Evolutionary conservation across 2,113 vertebrate genomes (phyloP), one percentile per base, ranked within the genome.

Genomic region (Nansenia antarctica): DNA sequence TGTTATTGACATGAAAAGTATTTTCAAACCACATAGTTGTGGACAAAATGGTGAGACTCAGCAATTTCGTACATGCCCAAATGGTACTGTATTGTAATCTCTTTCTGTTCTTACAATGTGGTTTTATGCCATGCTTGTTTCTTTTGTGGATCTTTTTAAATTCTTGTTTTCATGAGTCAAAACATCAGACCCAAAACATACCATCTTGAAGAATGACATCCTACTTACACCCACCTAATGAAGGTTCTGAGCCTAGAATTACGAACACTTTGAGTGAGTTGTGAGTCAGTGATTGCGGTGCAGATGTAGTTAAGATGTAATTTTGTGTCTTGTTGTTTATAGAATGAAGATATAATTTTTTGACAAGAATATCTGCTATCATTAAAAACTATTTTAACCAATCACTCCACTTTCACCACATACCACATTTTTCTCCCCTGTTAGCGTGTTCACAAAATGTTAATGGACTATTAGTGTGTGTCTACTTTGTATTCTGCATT

Each of bases 191-290:
- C n/a, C n/a, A n/a, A n/a, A 42, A 66, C 62, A 65, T 64, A 81
- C 78, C 71, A 79, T 73, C 42, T 35, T 32, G 29, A 57, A 70
- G 69, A 82, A 85, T 86, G 70, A 74, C 67, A 81, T 78, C 80
- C 83, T 81, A 89, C 88, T 88, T 89, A 85, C 84, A 88, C 81
- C 79, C 74, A 77, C 69, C 74, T 88, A 78, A 88, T 87, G 81
- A 88, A 74, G 60, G 79, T 85, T 85, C 85, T 20, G 45, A 22
- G 73, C 74, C 68, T 9, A 0, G 14, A 59, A 55, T 24, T 24
- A 55, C 53, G 26, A 26, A 55, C 53, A 45, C 62, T 72, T 67
- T 83, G 47, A 75, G 78, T 67, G 70, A 84, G 64, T 67, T 79
- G 81, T 82, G 78, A 86, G 78, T 77, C 82, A 78, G 69, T 75